These are phyloP conservation scores for Thomomys bottae DNA, from an alignment of 2,113 vertebrate genomes.

Conservation along the genomic window DNA sequence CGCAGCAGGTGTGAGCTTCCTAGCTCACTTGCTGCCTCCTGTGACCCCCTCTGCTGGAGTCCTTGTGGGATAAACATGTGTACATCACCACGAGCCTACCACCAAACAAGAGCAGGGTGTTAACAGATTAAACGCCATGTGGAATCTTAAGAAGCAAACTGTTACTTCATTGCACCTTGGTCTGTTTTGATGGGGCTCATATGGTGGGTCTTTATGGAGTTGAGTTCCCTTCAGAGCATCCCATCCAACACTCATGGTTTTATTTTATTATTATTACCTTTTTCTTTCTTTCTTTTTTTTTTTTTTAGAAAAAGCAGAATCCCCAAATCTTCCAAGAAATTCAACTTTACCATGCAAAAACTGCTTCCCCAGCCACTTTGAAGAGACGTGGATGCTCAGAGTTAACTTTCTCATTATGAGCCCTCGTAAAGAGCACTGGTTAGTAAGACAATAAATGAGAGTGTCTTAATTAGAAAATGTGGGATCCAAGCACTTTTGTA, in stretches of 20 bases:
- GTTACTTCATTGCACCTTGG: conserved; percentile 52
- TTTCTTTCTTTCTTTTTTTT: no score
- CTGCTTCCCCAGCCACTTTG: conserved; percentile 65
- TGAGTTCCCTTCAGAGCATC: conserved; percentile 33
- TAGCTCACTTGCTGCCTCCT: not conserved
- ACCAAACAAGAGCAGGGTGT: not conserved
- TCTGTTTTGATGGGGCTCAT: conserved; percentile 50
- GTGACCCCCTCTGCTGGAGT: not conserved
- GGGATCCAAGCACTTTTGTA: conserved; percentile 77
- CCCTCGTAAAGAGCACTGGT: conserved; percentile 80
- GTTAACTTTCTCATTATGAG: conserved; percentile 79
- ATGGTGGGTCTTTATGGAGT: conserved; percentile 33
- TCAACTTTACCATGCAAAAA: conserved; percentile 66
- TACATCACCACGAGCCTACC: conserved; percentile 25
- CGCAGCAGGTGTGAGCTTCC: not conserved
- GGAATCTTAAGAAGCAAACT: conserved; percentile 56
- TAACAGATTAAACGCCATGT: conserved; percentile 21
- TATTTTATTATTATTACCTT: no score
- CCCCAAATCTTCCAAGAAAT: conserved; percentile 70
- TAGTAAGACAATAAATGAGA: conserved; percentile 81
- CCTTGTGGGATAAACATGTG: not conserved
- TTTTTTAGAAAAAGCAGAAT: conserved; percentile 20
- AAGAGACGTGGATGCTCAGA: conserved; percentile 65
- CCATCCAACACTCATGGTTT: conserved; percentile 24
- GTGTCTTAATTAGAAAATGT: conserved; percentile 79